phyloP scores from a whole-genome alignment of 2,888 invertebrate genomes.

The Byasa hedistus region DNA sequence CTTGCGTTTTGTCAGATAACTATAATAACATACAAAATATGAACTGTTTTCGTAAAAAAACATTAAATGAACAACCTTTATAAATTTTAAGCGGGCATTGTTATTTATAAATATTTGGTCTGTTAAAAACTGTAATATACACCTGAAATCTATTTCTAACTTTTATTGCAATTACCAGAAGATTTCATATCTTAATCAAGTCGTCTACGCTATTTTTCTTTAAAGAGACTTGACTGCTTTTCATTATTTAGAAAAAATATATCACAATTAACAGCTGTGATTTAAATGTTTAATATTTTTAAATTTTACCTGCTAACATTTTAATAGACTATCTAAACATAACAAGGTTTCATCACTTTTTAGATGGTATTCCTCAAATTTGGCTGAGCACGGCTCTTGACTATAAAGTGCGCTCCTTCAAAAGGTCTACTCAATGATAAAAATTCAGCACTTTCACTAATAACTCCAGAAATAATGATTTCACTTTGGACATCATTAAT shows the following conservation, averaged over 20 bases:
- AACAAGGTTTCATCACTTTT: constrained; percentile 36
- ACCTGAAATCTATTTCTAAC: too few relatives aligned
- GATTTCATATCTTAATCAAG: too few relatives aligned
- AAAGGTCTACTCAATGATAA: constrained; percentile 27
- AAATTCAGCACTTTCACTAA: constrained; percentile 30
- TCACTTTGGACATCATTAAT: constrained; percentile 18
- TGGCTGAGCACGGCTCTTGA: constrained; percentile 64
- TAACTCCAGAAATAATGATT: constrained; percentile 27
- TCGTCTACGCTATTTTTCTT: too few relatives aligned
- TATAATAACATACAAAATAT: background rate
- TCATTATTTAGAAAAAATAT: background rate
- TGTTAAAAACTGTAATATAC: too few relatives aligned
- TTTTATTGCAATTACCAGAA: too few relatives aligned
- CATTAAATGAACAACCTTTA: too few relatives aligned
- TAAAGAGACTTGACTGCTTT: too few relatives aligned
- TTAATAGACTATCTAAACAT: background rate
- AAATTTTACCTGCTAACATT: background rate
- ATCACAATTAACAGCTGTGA: background rate
- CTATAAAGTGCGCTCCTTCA: constrained; percentile 59
- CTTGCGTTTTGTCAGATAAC: background rate
- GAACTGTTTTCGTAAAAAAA: too few relatives aligned
- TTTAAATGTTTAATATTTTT: background rate
- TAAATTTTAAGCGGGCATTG: too few relatives aligned
- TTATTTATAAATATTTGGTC: too few relatives aligned
- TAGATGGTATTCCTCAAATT: constrained; percentile 70